Evolutionary conservation across 2,888 invertebrate genomes (phyloP), one percentile per base, ranked within the genome.

Genomic region (Hirtodrosophila alboralis): DNA sequence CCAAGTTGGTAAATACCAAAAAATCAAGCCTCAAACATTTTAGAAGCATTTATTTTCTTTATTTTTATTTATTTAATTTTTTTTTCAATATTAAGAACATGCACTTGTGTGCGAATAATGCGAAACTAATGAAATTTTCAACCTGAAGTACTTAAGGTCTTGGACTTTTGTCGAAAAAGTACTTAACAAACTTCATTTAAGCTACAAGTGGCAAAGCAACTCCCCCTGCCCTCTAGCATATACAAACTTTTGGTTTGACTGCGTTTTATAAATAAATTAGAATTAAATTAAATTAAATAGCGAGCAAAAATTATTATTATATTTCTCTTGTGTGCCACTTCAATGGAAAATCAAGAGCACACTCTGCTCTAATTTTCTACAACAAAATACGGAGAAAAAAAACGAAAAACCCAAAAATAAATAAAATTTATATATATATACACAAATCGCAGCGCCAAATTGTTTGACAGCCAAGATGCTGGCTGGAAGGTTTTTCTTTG

Each of bases 111-210:
- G 70, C 53, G 61, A 67, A 79, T 78, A 79, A 79, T 79, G 67
- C 43, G 66, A 69, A 84, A 84, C 84, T 84, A 80, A 84, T 86
- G 84, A 86, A 83, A 84, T 84, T 86, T 69, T 58, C 69, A 77
- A 83, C 77, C 84, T 77, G 80, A 74, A 80, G 73, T 69, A 71
- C 62, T 66, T 60, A 65, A 37, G 56, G 48, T 45, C 45, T 52
- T 61, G 57, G 49, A 36, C 54, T 54, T 37, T 40, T 73, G 54
- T 73, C 18, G 31, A 2, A 41, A 79, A 86, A 77, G 81, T 81
- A 77, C 86, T 86, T 81, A 75, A 58, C 69, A 75, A 81, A 81
- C 78, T 86, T 81, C 72, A 81, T 80, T 86, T 81, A 84, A 86
- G 84, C 77, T 48, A 76, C 74, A 64, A 86, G 86, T 68, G 74